Evolutionary conservation across 2,113 vertebrate species (phyloP), one percentile per base, ranked within the genome.

Genomic region (Sinocyclocheilus grahami): DNA sequence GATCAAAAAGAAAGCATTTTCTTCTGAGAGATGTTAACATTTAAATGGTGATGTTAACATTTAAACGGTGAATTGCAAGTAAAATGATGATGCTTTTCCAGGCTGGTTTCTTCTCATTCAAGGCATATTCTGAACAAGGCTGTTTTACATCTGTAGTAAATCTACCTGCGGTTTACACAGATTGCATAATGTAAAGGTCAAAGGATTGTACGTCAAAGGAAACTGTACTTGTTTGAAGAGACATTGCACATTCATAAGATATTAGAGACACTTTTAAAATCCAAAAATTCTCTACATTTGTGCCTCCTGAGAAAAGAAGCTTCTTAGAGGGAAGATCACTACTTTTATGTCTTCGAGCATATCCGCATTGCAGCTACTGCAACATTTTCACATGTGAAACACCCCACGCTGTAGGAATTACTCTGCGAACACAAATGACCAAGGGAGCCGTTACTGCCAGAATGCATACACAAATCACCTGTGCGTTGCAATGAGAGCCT

Each of bases 21-120:
- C 86, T 91, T 90, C 67, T 86, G 53, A 89, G 72, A 58, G 33
- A 11, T 48, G 83, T 42, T 89, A 91, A 92, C 90, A 86, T 91
- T 63, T 3, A 67, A 67, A 89, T 91, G 71, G n/a, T 58, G 33
- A 11, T 48, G 83, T 39, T 89, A 91, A 92, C 90, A 86, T 91
- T 63, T 3, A 67, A 67, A 89, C 91, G 71, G n/a, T 58, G 4
- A n/a, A 78, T 77, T 88, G 89, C 87, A 91, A 90, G 83, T 92
- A 87, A 90, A 80, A 60, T 22, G 7, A 18, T 18, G 77, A 78
- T 55, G 24, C 1, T 48, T 78, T 58, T 71, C 42, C 39, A 12
- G 48, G 5, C n/a, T 16, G 10, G 30, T 81, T 51, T 42, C 42
- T 20, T 55, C 27, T 33, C 51, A 20, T 78, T 30, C 14, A 37